Evolutionary conservation across 2,113 vertebrate genomes (phyloP), one percentile per base, ranked within the genome.

Genomic region (Anguilla rostrata): DNA sequence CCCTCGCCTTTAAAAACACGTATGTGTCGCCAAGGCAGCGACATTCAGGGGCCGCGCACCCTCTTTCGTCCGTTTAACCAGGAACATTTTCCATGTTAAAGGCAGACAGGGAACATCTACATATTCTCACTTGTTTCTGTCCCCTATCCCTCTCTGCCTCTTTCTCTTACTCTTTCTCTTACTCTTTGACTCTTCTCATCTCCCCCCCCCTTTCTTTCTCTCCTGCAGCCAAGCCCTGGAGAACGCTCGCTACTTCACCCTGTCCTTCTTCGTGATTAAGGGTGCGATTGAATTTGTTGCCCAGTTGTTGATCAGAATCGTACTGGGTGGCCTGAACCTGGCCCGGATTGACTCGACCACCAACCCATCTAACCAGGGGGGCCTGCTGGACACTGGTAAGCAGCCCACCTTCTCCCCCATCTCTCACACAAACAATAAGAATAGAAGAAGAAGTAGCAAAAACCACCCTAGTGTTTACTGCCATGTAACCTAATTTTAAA

Each of bases 141-240:
- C 81, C n/a, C 26, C 41, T 29, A 7, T 11, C 53, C 7, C n/a
- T 57, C 43, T 8, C 12, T 6, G 9, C 46, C 43, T 14, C 29
- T 20, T 12, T 29, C 82, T 34, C n/a, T 29, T n/a, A 18, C 43
- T 14, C 29, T 20, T 12, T 29, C 82, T 34, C n/a, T 29, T n/a
- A 18, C 12, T 39, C 34, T 6, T 81, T 57, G 5, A 14, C 56
- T 26, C 16, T 63, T 26, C 22, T 63, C 7, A 82, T 6, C 12
- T 49, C 14, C 1, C 9, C 29, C 26, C 39, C 20, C 34, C 11
- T 71, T 5, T 66, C 15, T 12, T 53, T 63, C 14, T 39, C 60
- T 39, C 40, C 57, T 63, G 11, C 83, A 84, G 83, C 60, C 83
- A 7, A 5, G 83, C 83, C 26, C 40, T 84, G 39, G 56, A 84